phyloP scores from a whole-genome alignment of 2,888 invertebrate species.

The Galerucella pusilla region DNA sequence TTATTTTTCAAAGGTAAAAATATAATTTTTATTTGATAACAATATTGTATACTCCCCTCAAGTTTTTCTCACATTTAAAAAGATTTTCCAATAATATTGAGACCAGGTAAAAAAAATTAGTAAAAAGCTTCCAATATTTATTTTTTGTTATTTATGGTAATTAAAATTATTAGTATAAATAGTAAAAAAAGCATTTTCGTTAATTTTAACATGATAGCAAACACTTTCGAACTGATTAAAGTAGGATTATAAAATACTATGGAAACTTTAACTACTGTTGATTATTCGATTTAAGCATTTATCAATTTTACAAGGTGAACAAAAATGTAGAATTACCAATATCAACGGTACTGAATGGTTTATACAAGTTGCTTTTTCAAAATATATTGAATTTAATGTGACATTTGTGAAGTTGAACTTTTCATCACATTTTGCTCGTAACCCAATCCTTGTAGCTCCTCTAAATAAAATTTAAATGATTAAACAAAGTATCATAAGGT shows the following conservation, averaged over 20 bases:
- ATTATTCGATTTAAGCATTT: conserved; percentile 28
- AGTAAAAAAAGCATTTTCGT: neutral
- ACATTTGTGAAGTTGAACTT: too few relatives aligned
- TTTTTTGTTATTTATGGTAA: too few relatives aligned
- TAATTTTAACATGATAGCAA: neutral
- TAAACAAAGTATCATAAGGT: too few relatives aligned
- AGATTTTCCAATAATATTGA: neutral
- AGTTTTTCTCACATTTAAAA: neutral
- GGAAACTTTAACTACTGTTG: conserved; percentile 22
- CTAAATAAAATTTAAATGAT: too few relatives aligned
- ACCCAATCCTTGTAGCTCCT: too few relatives aligned
- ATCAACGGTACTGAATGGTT: neutral
- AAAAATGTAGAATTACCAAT: neutral
- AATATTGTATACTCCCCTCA: neutral
- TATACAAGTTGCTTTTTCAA: neutral
- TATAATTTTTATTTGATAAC: neutral
- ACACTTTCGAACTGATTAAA: conserved; percentile 12
- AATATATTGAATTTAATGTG: neutral
- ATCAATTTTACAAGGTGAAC: conserved; percentile 24
- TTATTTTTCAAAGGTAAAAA: too few relatives aligned
- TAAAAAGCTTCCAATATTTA: too few relatives aligned
- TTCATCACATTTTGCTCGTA: too few relatives aligned
- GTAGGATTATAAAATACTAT: conserved; percentile 22
- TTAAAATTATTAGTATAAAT: too few relatives aligned
- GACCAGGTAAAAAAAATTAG: neutral